phyloP scores from a whole-genome alignment of 2,113 vertebrate genomes.

The Lepus americanus region DNA sequence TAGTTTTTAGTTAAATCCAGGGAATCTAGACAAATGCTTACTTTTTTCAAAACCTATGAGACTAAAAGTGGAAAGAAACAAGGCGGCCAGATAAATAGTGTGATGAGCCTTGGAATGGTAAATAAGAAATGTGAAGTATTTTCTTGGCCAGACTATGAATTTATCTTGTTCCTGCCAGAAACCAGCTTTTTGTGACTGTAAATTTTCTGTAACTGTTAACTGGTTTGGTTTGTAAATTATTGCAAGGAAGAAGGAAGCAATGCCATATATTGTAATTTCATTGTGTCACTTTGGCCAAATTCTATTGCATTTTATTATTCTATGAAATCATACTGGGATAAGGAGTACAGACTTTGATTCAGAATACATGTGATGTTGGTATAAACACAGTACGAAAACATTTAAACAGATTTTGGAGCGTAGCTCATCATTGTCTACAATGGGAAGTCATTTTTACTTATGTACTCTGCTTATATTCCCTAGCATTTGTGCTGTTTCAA shows the following conservation, averaged over 20 bases:
- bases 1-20: conserved; percentile 32
- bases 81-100: background rate
- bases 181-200: conserved; percentile 25
- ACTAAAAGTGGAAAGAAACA: conserved; percentile 8
- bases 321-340: conserved; percentile 39
- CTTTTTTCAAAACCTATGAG: conserved; percentile 21
- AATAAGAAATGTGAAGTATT: conserved; percentile 40
- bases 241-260: conserved; percentile 38
- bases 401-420: background rate
- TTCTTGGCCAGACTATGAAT: conserved; percentile 53
- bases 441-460: background rate
- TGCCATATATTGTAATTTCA: conserved; percentile 27
- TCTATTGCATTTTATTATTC: conserved; percentile 18
- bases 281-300: conserved; percentile 50
- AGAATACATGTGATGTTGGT: background rate
- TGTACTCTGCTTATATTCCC: background rate
- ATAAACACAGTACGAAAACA: background rate
- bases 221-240: conserved; percentile 55
- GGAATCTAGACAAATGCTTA: conserved; percentile 15
- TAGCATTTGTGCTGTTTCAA: conserved; percentile 41
- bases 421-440: background rate
- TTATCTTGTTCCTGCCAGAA: conserved; percentile 49
- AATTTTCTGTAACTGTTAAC: background rate
- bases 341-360: conserved; percentile 30
- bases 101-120: background rate